These are phyloP conservation scores for Podiceps cristatus DNA, from an alignment of 2,113 vertebrate genomes.

Conservation along the genomic window DNA sequence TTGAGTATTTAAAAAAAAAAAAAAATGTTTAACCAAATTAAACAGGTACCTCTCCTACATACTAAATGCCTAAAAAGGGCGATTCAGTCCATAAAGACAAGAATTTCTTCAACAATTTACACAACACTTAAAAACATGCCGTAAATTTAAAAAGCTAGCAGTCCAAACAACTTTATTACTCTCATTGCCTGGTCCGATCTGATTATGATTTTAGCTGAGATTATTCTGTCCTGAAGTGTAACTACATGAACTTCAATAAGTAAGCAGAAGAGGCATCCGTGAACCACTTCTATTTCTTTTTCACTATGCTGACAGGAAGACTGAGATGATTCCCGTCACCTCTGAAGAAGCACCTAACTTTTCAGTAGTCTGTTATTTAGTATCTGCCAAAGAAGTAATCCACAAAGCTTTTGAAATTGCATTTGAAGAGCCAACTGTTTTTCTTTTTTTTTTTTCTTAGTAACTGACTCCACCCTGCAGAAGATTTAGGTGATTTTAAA, in stretches of 20 bases:
- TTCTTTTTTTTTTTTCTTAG: background rate
- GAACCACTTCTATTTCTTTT: background rate
- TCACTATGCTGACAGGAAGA: background rate
- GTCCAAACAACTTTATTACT: background rate
- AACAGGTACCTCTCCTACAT: background rate
- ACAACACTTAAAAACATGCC: background rate
- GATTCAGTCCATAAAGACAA: background rate
- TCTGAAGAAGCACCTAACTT: background rate
- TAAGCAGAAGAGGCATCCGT: background rate
- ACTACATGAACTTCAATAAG: background rate
- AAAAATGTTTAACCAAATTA: background rate
- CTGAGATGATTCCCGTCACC: background rate
- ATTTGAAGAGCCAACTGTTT: background rate
- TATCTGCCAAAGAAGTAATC: background rate
- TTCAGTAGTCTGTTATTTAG: background rate
- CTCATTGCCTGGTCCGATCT: background rate
- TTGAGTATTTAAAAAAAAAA: constrained; percentile 14
- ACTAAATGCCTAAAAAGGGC: background rate
- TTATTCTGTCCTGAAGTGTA: background rate
- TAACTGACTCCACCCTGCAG: background rate
- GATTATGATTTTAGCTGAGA: background rate
- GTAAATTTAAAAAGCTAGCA: background rate
- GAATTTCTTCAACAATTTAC: background rate
- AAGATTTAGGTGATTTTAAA: background rate
- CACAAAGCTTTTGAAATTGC: background rate